A percentile compares a stretch with the other conserved stretches of the same genome.
These are phyloP conservation scores for Anoplopoma fimbria DNA, from an alignment of 2,113 vertebrate species.

Conservation along the genomic window DNA sequence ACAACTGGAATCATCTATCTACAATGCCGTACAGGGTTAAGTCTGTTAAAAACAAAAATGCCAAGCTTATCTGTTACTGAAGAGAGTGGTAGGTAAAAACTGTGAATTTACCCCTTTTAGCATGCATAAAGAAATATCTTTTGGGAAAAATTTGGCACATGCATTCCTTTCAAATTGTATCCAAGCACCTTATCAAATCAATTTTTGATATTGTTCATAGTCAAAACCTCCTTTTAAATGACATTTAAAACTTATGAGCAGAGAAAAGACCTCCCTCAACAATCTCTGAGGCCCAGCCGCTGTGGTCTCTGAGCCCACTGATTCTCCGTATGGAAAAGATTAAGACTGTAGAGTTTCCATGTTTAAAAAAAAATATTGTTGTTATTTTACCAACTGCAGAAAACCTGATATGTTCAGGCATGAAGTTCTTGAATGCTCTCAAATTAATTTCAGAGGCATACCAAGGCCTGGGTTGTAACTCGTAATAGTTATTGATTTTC, in stretches of 20 bases:
- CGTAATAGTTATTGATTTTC: conserved; percentile 40
- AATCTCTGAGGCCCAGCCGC: fast-evolving
- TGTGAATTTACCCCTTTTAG: background rate
- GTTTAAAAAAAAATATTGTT: background rate
- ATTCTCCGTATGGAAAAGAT: background rate
- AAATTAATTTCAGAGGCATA: conserved; percentile 36
- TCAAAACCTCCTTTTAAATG: background rate
- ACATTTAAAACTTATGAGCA: background rate
- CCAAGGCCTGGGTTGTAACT: conserved; percentile 6
- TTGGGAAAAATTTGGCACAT: background rate
- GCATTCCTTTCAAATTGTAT: background rate
- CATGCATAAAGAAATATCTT: background rate
- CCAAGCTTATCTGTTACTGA: conserved; percentile 17
- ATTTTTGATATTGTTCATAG: background rate
- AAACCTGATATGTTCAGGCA: background rate
- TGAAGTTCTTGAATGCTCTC: conserved; percentile 1
- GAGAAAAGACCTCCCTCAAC: background rate
- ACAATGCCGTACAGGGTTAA: background rate
- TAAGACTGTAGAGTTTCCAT: background rate
- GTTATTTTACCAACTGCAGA: background rate
- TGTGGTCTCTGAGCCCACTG: background rate
- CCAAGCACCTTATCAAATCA: conserved; percentile 6
- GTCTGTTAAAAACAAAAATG: conserved; percentile 3
- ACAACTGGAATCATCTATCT: conserved; percentile 28
- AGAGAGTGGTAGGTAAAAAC: too few relatives aligned